Conservation (phyloP, 2,113 vertebrate genomes). For the Uria lomvia region DNA sequence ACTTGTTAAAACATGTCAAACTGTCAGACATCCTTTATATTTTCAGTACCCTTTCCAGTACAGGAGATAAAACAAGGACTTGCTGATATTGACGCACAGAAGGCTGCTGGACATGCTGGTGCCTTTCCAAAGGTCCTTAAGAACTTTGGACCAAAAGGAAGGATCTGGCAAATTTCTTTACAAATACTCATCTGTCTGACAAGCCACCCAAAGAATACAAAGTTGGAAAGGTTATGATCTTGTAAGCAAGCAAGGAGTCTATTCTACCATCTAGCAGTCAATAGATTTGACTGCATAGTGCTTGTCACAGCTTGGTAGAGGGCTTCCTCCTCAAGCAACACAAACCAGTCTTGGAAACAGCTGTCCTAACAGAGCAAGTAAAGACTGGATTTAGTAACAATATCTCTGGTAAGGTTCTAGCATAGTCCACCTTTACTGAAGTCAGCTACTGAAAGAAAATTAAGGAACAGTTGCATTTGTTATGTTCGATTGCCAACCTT, state of each 20-base stretch:
- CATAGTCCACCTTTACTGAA: neutral
- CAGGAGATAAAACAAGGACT: neutral
- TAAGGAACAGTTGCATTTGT: neutral
- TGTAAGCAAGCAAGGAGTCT: neutral
- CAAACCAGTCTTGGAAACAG: neutral
- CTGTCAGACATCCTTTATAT: neutral
- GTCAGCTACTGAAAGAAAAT: neutral
- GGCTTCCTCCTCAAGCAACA: neutral
- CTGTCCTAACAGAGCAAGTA: neutral
- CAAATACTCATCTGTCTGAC: neutral
- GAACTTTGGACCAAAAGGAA: neutral
- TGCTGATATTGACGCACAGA: neutral
- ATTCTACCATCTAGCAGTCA: neutral
- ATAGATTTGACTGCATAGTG: neutral
- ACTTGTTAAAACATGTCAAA: slow-evolving; percentile 23
- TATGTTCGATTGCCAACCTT: neutral
- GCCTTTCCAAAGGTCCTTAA: slow-evolving; percentile 5
- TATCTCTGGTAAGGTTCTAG: neutral
- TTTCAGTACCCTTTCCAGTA: neutral
- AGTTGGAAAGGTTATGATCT: neutral
- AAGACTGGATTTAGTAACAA: neutral
- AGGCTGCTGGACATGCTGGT: neutral
- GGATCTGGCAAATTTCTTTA: neutral
- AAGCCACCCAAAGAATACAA: neutral
- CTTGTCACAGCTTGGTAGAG: neutral